These are phyloP conservation scores for Eueides isabella DNA, from an alignment of 1,140 invertebrate species.

Conservation along the genomic window DNA sequence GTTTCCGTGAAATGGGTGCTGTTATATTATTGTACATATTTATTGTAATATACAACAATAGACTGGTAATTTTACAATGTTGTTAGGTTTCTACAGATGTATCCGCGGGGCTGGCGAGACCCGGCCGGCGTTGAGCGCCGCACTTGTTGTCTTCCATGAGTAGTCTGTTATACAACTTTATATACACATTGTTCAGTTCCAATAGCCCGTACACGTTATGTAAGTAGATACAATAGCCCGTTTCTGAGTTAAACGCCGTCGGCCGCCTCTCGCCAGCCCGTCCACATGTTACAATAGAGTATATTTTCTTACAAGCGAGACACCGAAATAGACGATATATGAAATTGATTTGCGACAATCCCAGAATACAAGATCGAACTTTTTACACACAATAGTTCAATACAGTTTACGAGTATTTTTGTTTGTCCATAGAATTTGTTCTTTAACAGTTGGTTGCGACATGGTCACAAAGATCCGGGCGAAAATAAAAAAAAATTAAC, in stretches of 20 bases:
- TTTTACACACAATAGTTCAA: slow-evolving; percentile 78
- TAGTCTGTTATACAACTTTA: slow-evolving; percentile 27
- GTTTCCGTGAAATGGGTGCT: slow-evolving; percentile 78
- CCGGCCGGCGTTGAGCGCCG: not conserved
- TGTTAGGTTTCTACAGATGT: slow-evolving; percentile 81
- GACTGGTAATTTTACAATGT: slow-evolving; percentile 80
- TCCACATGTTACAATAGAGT: slow-evolving; percentile 77
- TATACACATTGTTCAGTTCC: not conserved
- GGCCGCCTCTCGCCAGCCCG: slow-evolving; percentile 45
- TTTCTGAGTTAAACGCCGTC: not conserved
- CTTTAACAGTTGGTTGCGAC: slow-evolving; percentile 76
- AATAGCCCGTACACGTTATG: not conserved
- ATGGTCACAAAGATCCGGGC: slow-evolving; percentile 78
- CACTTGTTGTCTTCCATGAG: slow-evolving; percentile 35
- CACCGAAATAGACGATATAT: slow-evolving; percentile 78
- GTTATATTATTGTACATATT: slow-evolving; percentile 80
- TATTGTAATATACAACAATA: slow-evolving; percentile 81
- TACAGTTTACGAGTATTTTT: slow-evolving; percentile 55
- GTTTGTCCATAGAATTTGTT: slow-evolving; percentile 60
- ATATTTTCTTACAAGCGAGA: slow-evolving; percentile 79
- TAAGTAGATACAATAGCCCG: not conserved
- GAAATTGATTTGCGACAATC: slow-evolving; percentile 79
- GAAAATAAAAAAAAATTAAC: slow-evolving; percentile 70
- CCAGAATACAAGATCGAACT: slow-evolving; percentile 82
- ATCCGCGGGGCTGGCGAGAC: slow-evolving; percentile 54